Evolutionary conservation across 2,113 vertebrate species (phyloP), one percentile per base, ranked within the genome.

Genomic region (Rhinopomastus cyanomelas): DNA sequence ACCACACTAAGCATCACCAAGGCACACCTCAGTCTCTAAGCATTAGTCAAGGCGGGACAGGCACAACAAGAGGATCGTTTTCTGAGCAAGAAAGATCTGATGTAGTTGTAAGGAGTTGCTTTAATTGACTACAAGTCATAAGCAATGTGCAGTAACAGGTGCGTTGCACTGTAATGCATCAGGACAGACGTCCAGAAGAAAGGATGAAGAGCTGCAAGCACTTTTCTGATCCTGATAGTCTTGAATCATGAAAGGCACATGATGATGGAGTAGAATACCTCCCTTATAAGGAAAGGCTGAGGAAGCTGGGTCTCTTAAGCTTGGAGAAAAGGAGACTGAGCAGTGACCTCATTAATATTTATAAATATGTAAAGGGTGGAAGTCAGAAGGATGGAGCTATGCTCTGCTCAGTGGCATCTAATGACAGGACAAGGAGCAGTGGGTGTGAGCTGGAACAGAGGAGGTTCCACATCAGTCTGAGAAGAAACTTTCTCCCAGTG

Each of bases 21-120:
- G 36, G 15, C 1, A 0, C 11, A 60, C 0, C 0, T 16, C 71
- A 68, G 34, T 46, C 7, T 61, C 85, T 42, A 82, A 34, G 16
- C 10, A 69, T n/a, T 78, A 72, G 30, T 46, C 65, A 88, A 48
- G 16, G 36, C 0, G 0, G 30, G 17, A 66, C 27, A 69, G 23
- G 19, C 75, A 52, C 9, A 49, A 71, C 18, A 86, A 16, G 37
- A 80, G 61, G 16, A 81, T 22, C 12, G 60, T 65, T 29, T 57
- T 29, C 30, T 62, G 11, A 46, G 29, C 36, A 85, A 76, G 39
- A 79, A 72, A 37, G 10, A 81, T 32, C 5, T 65, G 59, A 79
- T 56, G 17, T 29, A 71, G 61, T 68, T 18, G 6, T 16, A 39
- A 44, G 26, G 67, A 55, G 18, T 26, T 44, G 21, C 27, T 77